Evolutionary conservation across 2,888 invertebrate genomes (phyloP).

Genomic region (Bellardia bayeri): DNA sequence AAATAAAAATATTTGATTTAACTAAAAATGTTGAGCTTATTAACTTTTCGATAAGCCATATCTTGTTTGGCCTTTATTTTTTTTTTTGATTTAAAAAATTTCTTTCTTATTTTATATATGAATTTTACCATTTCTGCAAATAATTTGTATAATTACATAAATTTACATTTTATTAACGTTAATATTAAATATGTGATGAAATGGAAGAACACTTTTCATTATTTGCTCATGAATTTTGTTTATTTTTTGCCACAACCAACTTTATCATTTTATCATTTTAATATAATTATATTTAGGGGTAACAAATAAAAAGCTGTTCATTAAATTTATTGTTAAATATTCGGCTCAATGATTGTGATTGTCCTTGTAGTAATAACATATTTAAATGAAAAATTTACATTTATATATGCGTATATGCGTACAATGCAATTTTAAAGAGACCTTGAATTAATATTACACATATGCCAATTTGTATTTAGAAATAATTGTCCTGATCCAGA

Average conservation of each 20-base stretch:
- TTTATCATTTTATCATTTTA: conserved; percentile 53
- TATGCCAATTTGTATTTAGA: no score
- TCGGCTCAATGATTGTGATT: conserved; percentile 35
- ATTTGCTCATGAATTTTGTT: not conserved
- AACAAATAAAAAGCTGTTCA: conserved; percentile 50
- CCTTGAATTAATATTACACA: no score
- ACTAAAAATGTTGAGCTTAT: no score
- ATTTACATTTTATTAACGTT: conserved; percentile 23
- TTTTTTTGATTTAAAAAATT: no score
- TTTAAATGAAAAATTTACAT: conserved; percentile 13
- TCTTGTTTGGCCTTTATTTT: no score
- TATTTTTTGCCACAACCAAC: conserved; percentile 13
- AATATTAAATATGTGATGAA: conserved; percentile 14
- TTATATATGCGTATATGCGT: no score
- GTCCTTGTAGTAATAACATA: not conserved
- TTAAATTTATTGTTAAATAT: conserved; percentile 57
- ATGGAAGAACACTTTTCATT: conserved; percentile 8
- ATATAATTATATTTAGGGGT: conserved; percentile 42
- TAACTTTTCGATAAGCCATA: no score
- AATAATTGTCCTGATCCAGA: no score
- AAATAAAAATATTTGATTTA: no score
- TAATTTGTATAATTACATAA: not conserved
- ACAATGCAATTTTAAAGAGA: no score
- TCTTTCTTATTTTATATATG: no score
- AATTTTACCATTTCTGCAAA: no score